Percentiles rank a stretch among this genome's conserved stretches.
These are phyloP conservation scores for Physeter macrocephalus DNA, from an alignment of 2,113 vertebrate species.

Conservation along the genomic window DNA sequence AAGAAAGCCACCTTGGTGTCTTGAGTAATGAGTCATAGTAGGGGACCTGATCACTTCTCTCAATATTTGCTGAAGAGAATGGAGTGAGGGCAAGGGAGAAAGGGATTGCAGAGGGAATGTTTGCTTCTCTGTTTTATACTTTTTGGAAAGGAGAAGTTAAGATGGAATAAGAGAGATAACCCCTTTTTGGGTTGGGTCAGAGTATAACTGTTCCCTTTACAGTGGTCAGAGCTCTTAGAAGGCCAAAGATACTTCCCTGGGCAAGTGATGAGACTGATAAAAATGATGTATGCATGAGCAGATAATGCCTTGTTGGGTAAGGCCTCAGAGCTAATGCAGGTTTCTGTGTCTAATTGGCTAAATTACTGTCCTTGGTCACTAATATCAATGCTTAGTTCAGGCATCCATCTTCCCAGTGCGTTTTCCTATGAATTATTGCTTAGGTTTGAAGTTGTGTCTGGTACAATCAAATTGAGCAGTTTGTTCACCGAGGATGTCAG, in stretches of 20 bases:
- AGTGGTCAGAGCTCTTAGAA: not conserved
- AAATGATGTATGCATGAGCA: not conserved
- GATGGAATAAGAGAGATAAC: not conserved
- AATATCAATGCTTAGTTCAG: not conserved
- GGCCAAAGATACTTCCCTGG: not conserved
- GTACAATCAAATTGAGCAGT: not conserved
- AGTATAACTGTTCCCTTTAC: not conserved
- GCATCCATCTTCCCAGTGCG: not conserved
- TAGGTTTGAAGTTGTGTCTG: not conserved
- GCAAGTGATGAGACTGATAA: not conserved
- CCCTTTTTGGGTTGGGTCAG: not conserved
- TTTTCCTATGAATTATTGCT: not conserved
- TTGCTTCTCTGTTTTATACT: not conserved
- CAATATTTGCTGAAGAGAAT: not conserved
- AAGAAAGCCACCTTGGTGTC: not conserved
- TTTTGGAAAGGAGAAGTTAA: not conserved
- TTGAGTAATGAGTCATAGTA: not conserved
- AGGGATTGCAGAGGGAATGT: not conserved
- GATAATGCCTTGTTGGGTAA: not conserved
- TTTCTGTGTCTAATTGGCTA: not conserved
- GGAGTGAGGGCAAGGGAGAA: not conserved
- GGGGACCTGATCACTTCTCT: not conserved
- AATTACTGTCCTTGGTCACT: not conserved
- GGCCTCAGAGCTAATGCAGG: not conserved
- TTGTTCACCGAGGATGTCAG: not conserved